Conservation (phyloP, 2,113 vertebrate species). For the Girardinichthys multiradiatus region DNA sequence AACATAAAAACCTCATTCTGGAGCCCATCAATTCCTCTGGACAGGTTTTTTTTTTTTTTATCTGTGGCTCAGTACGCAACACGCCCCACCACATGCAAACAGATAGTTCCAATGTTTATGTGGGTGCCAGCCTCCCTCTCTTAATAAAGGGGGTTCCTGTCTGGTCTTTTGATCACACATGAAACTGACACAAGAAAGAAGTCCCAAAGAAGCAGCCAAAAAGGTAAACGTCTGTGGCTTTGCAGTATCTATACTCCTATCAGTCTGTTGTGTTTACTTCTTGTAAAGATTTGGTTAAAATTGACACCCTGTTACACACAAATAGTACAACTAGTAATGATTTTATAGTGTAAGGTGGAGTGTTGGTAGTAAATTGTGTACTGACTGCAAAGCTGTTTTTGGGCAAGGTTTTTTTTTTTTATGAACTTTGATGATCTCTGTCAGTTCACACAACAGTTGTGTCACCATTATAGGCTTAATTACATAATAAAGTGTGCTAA, state of each 20-base stretch:
- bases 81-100: constrained; percentile 13
- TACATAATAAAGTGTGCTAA: too few species aligned
- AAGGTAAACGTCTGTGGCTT: background rate
- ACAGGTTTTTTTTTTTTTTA: background rate
- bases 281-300: background rate
- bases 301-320: background rate
- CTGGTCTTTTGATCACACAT: constrained; percentile 30
- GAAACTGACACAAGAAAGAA: constrained; percentile 38
- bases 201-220: background rate
- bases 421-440: too few species aligned
- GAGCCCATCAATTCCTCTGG: background rate
- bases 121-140: background rate
- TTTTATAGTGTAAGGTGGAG: background rate
- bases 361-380: background rate
- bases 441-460: background rate
- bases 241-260: too few species aligned
- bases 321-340: background rate
- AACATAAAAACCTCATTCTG: background rate
- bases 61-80: constrained; percentile 9
- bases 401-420: constrained; percentile 6
- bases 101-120: background rate
- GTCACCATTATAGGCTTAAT: background rate
- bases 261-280: background rate
- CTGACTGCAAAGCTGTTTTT: background rate
- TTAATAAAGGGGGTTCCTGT: background rate